Percentiles rank a stretch among this genome's conserved stretches.
Evolutionary conservation across 2,113 vertebrate species (phyloP).

Genomic region (Esox niger): DNA sequence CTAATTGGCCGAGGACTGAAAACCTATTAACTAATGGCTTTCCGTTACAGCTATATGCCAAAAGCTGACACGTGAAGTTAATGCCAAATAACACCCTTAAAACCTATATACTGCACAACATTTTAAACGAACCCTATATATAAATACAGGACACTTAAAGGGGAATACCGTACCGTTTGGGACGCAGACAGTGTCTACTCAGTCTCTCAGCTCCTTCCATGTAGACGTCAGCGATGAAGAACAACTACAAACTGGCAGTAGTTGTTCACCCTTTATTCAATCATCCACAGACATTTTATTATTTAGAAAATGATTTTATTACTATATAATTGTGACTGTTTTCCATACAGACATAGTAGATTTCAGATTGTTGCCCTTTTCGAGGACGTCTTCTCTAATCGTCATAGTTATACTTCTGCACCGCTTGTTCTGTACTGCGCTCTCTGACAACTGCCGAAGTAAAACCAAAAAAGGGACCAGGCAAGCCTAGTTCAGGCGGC

Average conservation of each 20-base stretch:
- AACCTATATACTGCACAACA: neutral
- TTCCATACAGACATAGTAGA: neutral
- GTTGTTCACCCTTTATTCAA: neutral
- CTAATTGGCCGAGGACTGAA: conserved; percentile 70
- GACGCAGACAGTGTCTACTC: too few relatives aligned
- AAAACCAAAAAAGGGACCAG: too few relatives aligned
- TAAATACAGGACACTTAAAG: too few relatives aligned
- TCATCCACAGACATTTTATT: neutral
- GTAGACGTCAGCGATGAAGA: conserved; percentile 33
- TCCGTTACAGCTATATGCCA: conserved; percentile 40
- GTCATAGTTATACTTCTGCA: neutral
- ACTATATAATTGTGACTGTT: neutral
- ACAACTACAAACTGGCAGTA: conserved; percentile 10
- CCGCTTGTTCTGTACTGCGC: too few relatives aligned
- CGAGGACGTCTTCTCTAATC: neutral
- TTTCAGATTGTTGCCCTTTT: neutral
- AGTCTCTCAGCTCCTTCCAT: conserved; percentile 18
- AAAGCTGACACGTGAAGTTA: conserved; percentile 26
- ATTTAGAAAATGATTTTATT: neutral
- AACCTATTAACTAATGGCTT: conserved; percentile 56
- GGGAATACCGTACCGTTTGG: too few relatives aligned
- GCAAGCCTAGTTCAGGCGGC: too few relatives aligned
- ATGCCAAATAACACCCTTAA: conserved; percentile 11
- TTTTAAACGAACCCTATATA: too few relatives aligned
- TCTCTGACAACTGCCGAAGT: too few relatives aligned